Evolutionary conservation across 2,113 vertebrate genomes (phyloP).

Genomic region (Emydura subglobosa): DNA sequence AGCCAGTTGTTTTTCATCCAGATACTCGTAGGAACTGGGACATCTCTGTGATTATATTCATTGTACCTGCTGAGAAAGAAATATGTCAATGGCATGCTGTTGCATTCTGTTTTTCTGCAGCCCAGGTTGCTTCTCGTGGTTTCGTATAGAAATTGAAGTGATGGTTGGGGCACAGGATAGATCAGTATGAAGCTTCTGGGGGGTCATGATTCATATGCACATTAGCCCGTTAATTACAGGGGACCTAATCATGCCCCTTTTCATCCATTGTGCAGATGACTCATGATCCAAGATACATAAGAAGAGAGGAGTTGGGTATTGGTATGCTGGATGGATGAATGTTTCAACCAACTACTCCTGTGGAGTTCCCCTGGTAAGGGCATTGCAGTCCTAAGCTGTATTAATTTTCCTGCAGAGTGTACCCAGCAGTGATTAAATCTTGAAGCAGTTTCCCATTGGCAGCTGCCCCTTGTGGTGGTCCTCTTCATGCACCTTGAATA

Average conservation of each 20-base stretch:
- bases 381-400: background rate
- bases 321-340: background rate
- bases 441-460: background rate
- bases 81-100: background rate
- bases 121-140: background rate
- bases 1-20: background rate
- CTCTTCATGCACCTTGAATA: background rate
- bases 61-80: background rate
- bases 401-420: background rate
- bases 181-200: background rate
- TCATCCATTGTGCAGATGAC: background rate
- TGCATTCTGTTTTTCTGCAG: background rate
- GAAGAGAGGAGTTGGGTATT: background rate
- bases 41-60: background rate
- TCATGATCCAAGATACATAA: background rate
- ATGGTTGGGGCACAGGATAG: background rate
- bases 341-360: background rate
- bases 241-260: background rate
- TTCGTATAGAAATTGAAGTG: background rate
- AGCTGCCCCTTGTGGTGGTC: background rate
- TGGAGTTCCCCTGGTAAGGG: background rate
- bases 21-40: background rate
- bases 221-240: background rate
- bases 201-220: background rate
- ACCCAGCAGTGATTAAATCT: background rate